Evolutionary conservation across 2,888 invertebrate genomes (phyloP).

Genomic region (Myathropa florea): DNA sequence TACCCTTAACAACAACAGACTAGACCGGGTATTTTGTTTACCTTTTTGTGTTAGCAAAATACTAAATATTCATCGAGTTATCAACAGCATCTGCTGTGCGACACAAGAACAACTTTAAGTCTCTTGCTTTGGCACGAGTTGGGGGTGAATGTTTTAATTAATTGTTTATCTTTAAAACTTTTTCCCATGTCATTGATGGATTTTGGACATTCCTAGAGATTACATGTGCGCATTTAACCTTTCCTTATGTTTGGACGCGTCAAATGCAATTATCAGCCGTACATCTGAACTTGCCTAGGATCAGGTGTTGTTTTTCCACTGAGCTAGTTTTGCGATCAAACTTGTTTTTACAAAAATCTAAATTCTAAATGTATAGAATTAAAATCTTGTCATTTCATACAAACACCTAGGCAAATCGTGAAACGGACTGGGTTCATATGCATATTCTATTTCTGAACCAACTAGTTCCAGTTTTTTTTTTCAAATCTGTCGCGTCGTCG

Average conservation of each 20-base stretch:
- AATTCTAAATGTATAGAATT: background rate
- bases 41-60: background rate
- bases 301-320: background rate
- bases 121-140: background rate
- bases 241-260: background rate
- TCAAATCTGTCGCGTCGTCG: background rate
- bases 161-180: background rate
- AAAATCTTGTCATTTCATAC: background rate
- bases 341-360: background rate
- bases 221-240: background rate
- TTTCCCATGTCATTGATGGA: background rate
- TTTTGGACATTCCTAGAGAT: background rate
- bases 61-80: background rate
- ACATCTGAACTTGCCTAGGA: background rate
- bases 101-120: background rate
- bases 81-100: background rate
- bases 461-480: background rate
- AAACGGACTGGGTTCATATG: background rate
- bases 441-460: background rate
- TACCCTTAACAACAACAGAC: constrained; percentile 14
- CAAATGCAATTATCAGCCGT: background rate
- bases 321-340: background rate
- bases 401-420: background rate
- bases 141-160: background rate
- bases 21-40: constrained; percentile 61